Conservation (phyloP, 2,113 vertebrate genomes). For the Spea multiplicata region DNA sequence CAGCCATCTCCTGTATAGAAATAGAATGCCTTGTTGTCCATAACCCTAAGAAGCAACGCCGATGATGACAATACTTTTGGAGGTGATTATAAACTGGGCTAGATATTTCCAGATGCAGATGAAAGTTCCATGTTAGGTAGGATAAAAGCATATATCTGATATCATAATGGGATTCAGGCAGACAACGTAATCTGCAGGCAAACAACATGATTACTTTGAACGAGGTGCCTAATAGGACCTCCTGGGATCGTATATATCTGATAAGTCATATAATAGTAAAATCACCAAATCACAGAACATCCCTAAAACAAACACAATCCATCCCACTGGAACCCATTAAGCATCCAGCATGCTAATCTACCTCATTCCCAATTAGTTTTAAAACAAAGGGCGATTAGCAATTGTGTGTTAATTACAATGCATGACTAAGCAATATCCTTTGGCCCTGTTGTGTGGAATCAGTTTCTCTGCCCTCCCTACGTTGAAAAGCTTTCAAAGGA, state of each 20-base stretch:
- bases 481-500: not conserved
- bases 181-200: constrained; percentile 7
- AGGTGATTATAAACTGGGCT: too few species aligned
- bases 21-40: too few species aligned
- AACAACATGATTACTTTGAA: constrained; percentile 3
- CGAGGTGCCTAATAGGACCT: constrained; percentile 9
- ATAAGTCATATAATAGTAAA: not conserved
- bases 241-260: constrained; percentile 5
- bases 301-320: not conserved
- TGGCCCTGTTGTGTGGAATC: not conserved
- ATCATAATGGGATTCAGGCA: not conserved
- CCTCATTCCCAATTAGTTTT: constrained; percentile 21
- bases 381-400: constrained; percentile 19
- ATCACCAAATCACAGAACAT: constrained; percentile 6
- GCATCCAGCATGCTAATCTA: constrained; percentile 13
- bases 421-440: constrained; percentile 19
- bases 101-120: too few species aligned
- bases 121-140: too few species aligned
- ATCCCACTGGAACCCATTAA: constrained; percentile 36
- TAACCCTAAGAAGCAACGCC: too few species aligned
- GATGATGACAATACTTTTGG: too few species aligned
- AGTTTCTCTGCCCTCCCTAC: not conserved
- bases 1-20: too few species aligned
- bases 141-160: not conserved
- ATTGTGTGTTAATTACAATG: constrained; percentile 29